Conservation (phyloP, 2,113 vertebrate species). For the Periophthalmus modestus region DNA sequence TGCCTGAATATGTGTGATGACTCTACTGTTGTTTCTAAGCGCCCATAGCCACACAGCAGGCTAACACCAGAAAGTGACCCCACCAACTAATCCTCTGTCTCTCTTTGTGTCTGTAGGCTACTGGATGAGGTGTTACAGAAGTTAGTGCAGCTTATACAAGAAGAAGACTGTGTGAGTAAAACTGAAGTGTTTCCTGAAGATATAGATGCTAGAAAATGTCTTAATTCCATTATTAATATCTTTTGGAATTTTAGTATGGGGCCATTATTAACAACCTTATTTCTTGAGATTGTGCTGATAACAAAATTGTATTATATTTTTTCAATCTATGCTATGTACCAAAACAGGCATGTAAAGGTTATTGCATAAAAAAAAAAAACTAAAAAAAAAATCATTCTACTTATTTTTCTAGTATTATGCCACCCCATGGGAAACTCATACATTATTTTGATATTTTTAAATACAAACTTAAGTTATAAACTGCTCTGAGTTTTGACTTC, state of each 20-base stretch:
- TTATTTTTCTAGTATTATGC: not conserved
- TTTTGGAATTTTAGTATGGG: too few relatives aligned
- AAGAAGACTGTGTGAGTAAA: slow-evolving; percentile 88
- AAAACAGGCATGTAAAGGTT: too few relatives aligned
- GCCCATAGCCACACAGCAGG: slow-evolving; percentile 26
- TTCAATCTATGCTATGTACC: not conserved
- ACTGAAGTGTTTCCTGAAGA: not conserved
- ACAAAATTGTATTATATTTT: not conserved
- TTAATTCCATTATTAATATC: not conserved
- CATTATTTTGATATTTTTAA: not conserved
- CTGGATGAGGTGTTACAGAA: slow-evolving; percentile 87
- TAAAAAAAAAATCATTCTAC: not conserved
- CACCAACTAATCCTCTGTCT: slow-evolving; percentile 36
- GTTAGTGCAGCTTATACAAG: slow-evolving; percentile 86
- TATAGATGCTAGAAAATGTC: not conserved
- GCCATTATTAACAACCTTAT: too few relatives aligned
- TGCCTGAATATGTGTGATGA: slow-evolving; percentile 28
- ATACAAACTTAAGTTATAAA: not conserved
- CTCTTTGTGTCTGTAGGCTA: slow-evolving; percentile 72
- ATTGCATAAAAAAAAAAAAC: not conserved
- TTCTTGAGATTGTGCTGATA: too few relatives aligned
- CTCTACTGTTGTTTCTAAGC: slow-evolving; percentile 29
- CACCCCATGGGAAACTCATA: not conserved
- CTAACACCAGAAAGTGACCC: slow-evolving; percentile 41
- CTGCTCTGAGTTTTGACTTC: not conserved